These are phyloP conservation scores for Agapostemon virescens DNA, from an alignment of 2,888 invertebrate species.

Conservation along the genomic window DNA sequence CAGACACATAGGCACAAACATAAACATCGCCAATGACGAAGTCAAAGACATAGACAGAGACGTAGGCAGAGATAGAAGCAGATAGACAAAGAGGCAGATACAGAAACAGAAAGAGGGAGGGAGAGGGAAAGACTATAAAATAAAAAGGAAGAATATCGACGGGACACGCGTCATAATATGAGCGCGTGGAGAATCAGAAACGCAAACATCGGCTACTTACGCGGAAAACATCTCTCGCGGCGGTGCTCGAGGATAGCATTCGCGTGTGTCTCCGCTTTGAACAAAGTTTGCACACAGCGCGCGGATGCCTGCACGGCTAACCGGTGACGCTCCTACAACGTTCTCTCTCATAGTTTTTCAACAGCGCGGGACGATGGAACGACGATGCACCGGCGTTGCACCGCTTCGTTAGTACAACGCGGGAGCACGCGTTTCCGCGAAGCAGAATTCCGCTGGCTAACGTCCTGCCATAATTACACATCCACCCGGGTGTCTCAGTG, in stretches of 20 bases:
- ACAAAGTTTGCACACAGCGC: constrained; percentile 64
- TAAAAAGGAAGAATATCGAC: too few species aligned
- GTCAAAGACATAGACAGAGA: too few species aligned
- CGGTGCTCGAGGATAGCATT: constrained; percentile 57
- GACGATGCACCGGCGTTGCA: constrained; percentile 50
- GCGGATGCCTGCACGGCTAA: neutral
- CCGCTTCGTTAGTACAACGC: constrained; percentile 62
- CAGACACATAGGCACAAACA: too few species aligned
- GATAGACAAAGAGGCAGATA: too few species aligned
- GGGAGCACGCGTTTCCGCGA: constrained; percentile 59
- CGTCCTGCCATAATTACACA: constrained; percentile 53
- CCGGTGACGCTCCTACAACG: neutral
- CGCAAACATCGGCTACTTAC: constrained; percentile 70
- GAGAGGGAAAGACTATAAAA: neutral
- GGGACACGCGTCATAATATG: constrained; percentile 5
- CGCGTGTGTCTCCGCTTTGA: constrained; percentile 57
- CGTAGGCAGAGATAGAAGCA: too few species aligned
- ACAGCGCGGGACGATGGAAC: constrained; percentile 52
- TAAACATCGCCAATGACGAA: too few species aligned
- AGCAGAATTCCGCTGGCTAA: constrained; percentile 53
- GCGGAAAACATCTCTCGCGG: constrained; percentile 72
- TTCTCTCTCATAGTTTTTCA: constrained; percentile 1
- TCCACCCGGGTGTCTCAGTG: constrained; percentile 35
- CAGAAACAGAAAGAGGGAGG: neutral
- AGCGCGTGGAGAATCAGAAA: constrained; percentile 35